A percentile compares a stretch with the other conserved stretches of the same genome.
Conservation (phyloP, 2,797 vertebrate genomes). For the Halcyon smyrnensis region DNA sequence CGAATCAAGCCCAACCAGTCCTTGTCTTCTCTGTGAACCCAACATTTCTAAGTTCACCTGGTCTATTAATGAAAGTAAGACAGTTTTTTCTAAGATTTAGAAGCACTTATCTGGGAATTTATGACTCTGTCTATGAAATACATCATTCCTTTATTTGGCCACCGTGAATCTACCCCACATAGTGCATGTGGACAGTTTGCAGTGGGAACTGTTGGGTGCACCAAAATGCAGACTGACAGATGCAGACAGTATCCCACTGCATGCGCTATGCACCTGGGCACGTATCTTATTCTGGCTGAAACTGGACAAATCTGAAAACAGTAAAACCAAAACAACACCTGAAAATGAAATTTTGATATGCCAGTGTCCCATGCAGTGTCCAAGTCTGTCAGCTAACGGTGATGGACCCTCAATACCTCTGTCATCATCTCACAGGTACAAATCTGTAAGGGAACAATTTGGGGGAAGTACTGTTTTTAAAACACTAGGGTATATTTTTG, state of each 20-base stretch:
- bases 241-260: not conserved
- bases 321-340: not conserved
- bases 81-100: not conserved
- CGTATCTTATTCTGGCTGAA: not conserved
- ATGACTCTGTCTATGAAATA: not conserved
- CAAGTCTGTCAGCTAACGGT: not conserved
- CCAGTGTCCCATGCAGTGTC: not conserved
- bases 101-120: not conserved
- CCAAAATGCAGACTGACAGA: not conserved
- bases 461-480: not conserved
- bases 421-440: not conserved
- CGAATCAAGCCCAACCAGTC: constrained; percentile 82
- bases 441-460: not conserved
- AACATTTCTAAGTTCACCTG: constrained; percentile 82
- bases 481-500: not conserved
- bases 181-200: not conserved
- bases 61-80: constrained; percentile 86
- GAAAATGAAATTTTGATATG: not conserved
- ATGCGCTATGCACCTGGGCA: not conserved
- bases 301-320: not conserved
- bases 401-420: not conserved
- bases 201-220: not conserved
- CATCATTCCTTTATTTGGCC: not conserved
- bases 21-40: constrained; percentile 85
- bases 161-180: not conserved